Evolutionary conservation across 2,797 vertebrate genomes (phyloP).

Genomic region (Amniataba percoides): DNA sequence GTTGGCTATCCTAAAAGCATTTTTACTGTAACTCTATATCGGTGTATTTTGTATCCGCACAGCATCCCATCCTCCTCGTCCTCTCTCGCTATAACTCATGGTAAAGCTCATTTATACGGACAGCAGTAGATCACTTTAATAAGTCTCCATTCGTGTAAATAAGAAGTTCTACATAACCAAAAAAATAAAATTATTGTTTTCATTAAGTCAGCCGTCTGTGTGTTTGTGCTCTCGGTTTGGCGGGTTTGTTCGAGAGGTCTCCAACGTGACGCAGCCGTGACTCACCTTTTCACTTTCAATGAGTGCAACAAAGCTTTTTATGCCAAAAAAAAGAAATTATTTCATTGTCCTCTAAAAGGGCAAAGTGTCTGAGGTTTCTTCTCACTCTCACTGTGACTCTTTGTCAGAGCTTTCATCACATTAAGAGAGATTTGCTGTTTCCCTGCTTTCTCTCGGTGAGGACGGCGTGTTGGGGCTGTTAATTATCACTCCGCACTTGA

Average conservation of each 20-base stretch:
- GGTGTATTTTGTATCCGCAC: slow-evolving; percentile 77
- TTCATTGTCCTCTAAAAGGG: slow-evolving; percentile 25
- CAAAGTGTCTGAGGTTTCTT: not conserved
- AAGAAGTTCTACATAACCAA: slow-evolving; percentile 56
- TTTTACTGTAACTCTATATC: slow-evolving; percentile 72
- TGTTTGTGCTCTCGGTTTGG: slow-evolving; percentile 10
- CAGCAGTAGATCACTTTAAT: slow-evolving; percentile 53
- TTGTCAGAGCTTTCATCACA: slow-evolving; percentile 23
- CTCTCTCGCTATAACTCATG: slow-evolving; percentile 44
- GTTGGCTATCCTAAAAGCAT: slow-evolving; percentile 78
- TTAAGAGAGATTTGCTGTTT: not conserved
- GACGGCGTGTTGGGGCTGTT: not conserved
- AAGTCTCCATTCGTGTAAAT: slow-evolving; percentile 68
- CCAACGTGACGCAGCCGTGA: not conserved
- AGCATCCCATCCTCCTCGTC: slow-evolving; percentile 51
- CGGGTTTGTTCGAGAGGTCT: not conserved
- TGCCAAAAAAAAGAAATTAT: slow-evolving; percentile 7
- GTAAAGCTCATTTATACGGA: slow-evolving; percentile 58
- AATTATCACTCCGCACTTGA: slow-evolving; percentile 1
- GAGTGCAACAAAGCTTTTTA: slow-evolving; percentile 5
- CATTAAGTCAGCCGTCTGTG: slow-evolving; percentile 46
- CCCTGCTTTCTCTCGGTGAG: not conserved
- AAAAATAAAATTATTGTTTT: slow-evolving; percentile 77
- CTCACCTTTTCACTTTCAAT: slow-evolving; percentile 16
- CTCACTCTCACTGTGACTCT: slow-evolving; percentile 12